These are phyloP conservation scores for Sturnira hondurensis DNA, from an alignment of 2,113 vertebrate genomes.

Conservation along the genomic window DNA sequence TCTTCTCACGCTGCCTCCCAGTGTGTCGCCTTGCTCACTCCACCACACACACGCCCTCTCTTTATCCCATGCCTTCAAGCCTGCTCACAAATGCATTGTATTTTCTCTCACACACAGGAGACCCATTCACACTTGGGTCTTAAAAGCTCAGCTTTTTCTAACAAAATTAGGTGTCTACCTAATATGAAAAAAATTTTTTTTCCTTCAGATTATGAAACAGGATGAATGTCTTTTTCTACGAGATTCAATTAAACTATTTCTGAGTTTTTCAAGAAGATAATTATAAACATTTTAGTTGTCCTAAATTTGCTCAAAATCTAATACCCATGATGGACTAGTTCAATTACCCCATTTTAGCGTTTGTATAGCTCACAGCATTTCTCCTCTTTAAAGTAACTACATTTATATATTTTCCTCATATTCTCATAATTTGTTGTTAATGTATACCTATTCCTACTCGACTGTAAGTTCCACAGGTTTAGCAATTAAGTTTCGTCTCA, in stretches of 20 bases:
- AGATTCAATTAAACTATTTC: not conserved
- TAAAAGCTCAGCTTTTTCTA: not conserved
- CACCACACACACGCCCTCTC: not conserved
- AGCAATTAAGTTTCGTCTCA: not conserved
- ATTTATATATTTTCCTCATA: not conserved
- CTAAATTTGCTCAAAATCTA: not conserved
- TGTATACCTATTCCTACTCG: not conserved
- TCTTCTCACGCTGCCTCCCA: not conserved
- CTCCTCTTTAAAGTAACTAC: not conserved
- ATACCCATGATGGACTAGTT: not conserved
- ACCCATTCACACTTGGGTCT: not conserved
- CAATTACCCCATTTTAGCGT: not conserved
- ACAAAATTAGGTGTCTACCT: not conserved
- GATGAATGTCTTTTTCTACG: not conserved
- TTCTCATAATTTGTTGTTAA: not conserved
- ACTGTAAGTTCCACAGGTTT: not conserved
- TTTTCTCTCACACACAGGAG: not conserved
- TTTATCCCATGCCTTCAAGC: not conserved
- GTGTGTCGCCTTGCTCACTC: not conserved
- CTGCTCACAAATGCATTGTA: not conserved
- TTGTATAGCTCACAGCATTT: not conserved
- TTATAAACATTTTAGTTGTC: constrained; percentile 15
- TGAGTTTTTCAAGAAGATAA: not conserved
- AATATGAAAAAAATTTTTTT: not conserved
- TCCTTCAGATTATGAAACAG: not conserved